phyloP scores from a whole-genome alignment of 2,113 vertebrate species.

The Pleuronectes platessa region DNA sequence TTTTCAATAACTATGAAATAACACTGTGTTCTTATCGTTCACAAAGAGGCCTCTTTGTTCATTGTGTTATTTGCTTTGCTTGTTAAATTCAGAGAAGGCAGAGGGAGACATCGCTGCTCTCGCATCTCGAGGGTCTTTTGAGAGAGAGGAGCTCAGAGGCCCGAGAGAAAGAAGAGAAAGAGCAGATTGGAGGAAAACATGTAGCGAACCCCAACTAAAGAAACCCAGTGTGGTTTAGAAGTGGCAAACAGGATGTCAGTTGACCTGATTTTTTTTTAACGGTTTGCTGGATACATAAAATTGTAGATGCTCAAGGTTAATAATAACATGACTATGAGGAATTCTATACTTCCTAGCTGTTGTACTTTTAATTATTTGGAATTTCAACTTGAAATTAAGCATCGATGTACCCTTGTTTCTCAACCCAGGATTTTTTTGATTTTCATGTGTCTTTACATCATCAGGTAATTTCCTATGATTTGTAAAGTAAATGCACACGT shows the following conservation, averaged over 20 bases:
- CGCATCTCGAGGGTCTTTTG: conserved; percentile 71
- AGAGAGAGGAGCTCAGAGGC: conserved; percentile 54
- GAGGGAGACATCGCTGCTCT: conserved; percentile 61
- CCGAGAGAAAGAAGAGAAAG: conserved; percentile 17
- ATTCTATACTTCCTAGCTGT: background rate
- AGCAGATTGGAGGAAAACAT: conserved; percentile 15
- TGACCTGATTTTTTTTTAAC: no score
- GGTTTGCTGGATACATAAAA: background rate
- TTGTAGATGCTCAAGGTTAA: background rate
- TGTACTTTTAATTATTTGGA: background rate
- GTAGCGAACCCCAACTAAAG: no score
- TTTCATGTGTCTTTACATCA: background rate
- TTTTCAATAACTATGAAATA: background rate
- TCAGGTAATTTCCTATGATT: background rate
- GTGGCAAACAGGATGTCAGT: no score
- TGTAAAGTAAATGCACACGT: background rate
- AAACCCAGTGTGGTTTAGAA: background rate
- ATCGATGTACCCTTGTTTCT: background rate
- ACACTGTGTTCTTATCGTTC: background rate
- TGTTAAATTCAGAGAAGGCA: conserved; percentile 56
- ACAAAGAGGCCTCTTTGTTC: no score
- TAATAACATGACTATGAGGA: background rate
- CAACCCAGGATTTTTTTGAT: no score
- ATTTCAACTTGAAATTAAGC: background rate
- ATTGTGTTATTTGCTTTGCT: background rate